phyloP scores from a whole-genome alignment of 1,140 invertebrate genomes.

The Macrosteles quadrilineatus region DNA sequence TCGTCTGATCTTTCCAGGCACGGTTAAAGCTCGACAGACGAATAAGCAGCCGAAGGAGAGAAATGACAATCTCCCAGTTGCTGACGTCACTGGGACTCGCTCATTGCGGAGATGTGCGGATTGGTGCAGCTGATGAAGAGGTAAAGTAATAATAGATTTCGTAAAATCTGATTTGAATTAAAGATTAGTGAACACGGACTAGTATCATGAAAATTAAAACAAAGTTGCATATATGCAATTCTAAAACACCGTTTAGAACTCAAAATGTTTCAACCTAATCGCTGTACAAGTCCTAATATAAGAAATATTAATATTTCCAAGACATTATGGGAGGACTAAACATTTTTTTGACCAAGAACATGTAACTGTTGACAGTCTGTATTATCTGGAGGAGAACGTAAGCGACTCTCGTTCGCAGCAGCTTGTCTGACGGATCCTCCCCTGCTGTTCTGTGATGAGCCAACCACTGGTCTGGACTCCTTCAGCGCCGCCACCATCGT shows the following conservation, averaged over 20 bases:
- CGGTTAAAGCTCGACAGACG: slow-evolving; percentile 74
- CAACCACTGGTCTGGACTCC: slow-evolving; percentile 91
- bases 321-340: no score
- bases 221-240: no score
- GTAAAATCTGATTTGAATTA: no score
- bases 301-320: slow-evolving; percentile 24
- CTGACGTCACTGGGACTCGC: slow-evolving; percentile 72
- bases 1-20: no score
- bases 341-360: no score
- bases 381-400: slow-evolving; percentile 92
- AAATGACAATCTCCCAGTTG: slow-evolving; percentile 67
- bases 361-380: slow-evolving; percentile 51
- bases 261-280: no score
- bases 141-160: background rate
- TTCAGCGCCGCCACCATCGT: slow-evolving; percentile 89
- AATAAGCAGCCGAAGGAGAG: slow-evolving; percentile 58
- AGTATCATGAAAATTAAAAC: no score
- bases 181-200: no score
- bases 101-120: slow-evolving; percentile 68
- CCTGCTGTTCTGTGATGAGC: slow-evolving; percentile 94
- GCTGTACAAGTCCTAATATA: background rate
- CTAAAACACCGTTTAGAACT: no score
- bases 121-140: slow-evolving; percentile 58
- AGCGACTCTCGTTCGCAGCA: slow-evolving; percentile 88
- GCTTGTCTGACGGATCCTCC: slow-evolving; percentile 91